Evolutionary conservation across 2,797 vertebrate species (phyloP).

Genomic region (Octomys mimax): DNA sequence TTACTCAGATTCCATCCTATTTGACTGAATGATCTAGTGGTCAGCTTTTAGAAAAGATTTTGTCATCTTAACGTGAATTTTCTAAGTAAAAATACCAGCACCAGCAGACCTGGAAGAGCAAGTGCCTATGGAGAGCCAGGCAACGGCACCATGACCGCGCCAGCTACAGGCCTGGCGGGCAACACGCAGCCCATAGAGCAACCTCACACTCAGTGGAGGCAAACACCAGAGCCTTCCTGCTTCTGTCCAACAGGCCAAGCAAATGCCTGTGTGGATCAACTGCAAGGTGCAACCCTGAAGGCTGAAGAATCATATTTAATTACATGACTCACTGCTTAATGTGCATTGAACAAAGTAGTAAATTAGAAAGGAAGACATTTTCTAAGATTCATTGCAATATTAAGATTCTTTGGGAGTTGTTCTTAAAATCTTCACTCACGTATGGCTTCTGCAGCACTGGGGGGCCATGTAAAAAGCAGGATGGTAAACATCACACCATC

Average conservation of each 20-base stretch:
- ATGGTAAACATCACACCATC: slow-evolving; percentile 46
- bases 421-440: slow-evolving; percentile 52
- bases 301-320: slow-evolving; percentile 71
- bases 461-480: slow-evolving; percentile 36
- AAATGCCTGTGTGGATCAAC: slow-evolving; percentile 64
- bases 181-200: not conserved
- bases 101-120: not conserved
- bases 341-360: slow-evolving; percentile 68
- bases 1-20: slow-evolving; percentile 8
- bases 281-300: slow-evolving; percentile 68
- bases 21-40: not conserved
- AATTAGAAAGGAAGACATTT: slow-evolving; percentile 67
- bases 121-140: not conserved
- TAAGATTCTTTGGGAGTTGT: slow-evolving; percentile 68
- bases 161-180: not conserved
- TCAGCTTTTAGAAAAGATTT: slow-evolving; percentile 41
- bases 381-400: slow-evolving; percentile 69
- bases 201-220: not conserved
- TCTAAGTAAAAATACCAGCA: slow-evolving; percentile 42
- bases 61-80: slow-evolving; percentile 37
- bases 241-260: slow-evolving; percentile 57
- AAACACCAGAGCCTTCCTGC: slow-evolving; percentile 55
- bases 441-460: slow-evolving; percentile 39
- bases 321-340: slow-evolving; percentile 71
- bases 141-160: accelerated